Evolutionary conservation across 2,888 invertebrate species (phyloP), one percentile per base, ranked within the genome.

Genomic region (Drosophila monieri): DNA sequence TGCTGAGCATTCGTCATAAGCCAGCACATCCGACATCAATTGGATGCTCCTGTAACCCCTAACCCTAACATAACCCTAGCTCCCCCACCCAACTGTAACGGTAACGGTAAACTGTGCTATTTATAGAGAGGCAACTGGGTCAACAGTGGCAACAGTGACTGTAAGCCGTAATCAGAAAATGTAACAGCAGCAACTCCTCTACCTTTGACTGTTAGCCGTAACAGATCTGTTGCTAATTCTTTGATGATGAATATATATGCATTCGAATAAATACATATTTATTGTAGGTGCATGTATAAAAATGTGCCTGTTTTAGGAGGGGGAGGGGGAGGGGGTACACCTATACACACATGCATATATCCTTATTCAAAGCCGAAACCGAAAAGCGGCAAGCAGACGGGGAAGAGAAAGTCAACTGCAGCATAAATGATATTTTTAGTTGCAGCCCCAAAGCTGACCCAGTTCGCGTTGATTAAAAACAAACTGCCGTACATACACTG

Each of bases 371-470:
- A 53, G 14, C 58, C 53, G 43, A 46, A 58, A 72, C 60, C 55
- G 43, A 51, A 58, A 77, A 49, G 41, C 43, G 53, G 27, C 18
- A 21, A n/a, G 44, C 14, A 15, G 39, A 14, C n/a, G 59, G 58
- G 56, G 56, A 55, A 61, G 65, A 66, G 61, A 79, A 76, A 81
- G 80, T 81, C 87, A 87, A 81, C 78, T 86, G 80, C 80, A 83
- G 68, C 78, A 80, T 72, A 87, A 85, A 85, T 85, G 88, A 87
- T 87, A 85, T 87, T 83, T 87, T 81, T 83, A 85, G 83, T 81
- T 81, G 73, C 85, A 72, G 78, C 79, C 68, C 83, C 72, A 84
- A 78, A 71, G 54, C 76, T 88, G 84, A 84, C 84, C 84, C 78
- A 84, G 84, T 88, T 84, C 74, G 74, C 69, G 88, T 84, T 84